Base-by-base conservation (phyloP, 2,797 vertebrate genomes). In the Phataginus tricuspis region DNA sequence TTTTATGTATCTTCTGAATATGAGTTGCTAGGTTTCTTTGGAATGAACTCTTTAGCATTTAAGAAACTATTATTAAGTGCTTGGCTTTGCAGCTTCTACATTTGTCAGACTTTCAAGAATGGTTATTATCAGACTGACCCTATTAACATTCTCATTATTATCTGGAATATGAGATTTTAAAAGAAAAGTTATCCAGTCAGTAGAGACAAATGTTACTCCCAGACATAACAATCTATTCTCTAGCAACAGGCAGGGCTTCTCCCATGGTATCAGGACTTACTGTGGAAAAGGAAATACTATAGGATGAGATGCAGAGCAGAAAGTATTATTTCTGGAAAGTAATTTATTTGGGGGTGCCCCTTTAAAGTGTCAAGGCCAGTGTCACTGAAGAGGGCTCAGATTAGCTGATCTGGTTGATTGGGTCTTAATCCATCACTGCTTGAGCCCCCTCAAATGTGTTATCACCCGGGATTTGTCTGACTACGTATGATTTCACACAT, bases 321-420 rank as follows among this genome's bases (percentile, higher is more conserved):
- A 97, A 96, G 78, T 84, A 91, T 96, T 95, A 92, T 96, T 97
- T 94, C 92, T 85, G 88, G 93, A 97, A 97, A 95, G 95, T 95
- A 97, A 98, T 97, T 98, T 97, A 95, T 96, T 91, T 78, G 90
- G 95, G 85, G 91, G 75, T 91, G 91, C 71, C 83, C 88, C 90
- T 95, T 96, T 98, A 96, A 97, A 96, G 45, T 94, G 77, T 91
- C 94, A 91, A 92, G 96, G 88, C 96, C 92, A 94, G 5, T 82
- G 96, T 97, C 89, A 66, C 89, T 69, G 95, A 95, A 95, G 90
- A 97, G 95, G 96, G 92, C 91, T 96, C 92, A 94, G 97, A 97
- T 97, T 97, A 97, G 96, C 94, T 97, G 96, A 98, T 97, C 91
- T 97, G 97, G 97, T 96, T 97, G 96, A 97, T 96, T 98, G 97